phyloP scores from a whole-genome alignment of 2,113 vertebrate species.

The Nestor notabilis region DNA sequence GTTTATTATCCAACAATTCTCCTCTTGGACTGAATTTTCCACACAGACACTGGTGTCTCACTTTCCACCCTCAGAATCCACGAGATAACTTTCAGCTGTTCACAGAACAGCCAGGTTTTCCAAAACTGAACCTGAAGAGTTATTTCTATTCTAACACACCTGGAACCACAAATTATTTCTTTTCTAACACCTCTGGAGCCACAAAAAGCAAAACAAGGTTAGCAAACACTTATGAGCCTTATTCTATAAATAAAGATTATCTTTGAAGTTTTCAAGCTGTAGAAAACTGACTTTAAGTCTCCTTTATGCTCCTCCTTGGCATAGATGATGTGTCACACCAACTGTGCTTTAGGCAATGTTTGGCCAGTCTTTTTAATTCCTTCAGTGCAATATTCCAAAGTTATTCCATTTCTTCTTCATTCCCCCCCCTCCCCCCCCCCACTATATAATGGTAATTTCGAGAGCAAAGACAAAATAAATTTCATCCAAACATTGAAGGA shows the following conservation, averaged over 20 bases:
- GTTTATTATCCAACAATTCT: neutral
- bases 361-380: neutral
- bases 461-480: neutral
- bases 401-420: neutral
- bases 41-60: neutral
- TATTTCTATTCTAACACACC: neutral
- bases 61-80: neutral
- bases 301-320: neutral
- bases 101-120: fast-evolving
- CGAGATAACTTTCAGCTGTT: neutral
- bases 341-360: neutral
- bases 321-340: neutral
- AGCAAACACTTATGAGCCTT: neutral
- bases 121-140: neutral
- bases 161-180: neutral
- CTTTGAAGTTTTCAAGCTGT: neutral
- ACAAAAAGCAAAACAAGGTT: neutral
- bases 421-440: neutral
- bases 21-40: neutral
- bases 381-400: neutral
- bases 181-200: neutral
- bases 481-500: neutral
- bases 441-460: neutral
- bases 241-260: neutral
- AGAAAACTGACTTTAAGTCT: neutral